Evolutionary conservation across 2,113 vertebrate genomes (phyloP), one percentile per base, ranked within the genome.

Genomic region (Sciurus niger): DNA sequence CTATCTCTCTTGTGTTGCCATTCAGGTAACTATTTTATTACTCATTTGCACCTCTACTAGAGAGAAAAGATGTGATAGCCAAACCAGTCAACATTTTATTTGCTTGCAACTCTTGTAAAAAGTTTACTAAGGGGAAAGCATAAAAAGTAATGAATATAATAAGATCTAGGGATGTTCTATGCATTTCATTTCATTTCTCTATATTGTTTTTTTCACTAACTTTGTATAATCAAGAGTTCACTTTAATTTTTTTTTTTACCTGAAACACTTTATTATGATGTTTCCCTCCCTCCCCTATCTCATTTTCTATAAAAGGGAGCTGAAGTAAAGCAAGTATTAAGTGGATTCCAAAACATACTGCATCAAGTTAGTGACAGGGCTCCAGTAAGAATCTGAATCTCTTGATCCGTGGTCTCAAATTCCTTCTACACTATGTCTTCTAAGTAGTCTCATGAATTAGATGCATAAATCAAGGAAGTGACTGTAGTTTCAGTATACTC

Each of bases 91-190:
- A 78, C 48, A 93, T 94, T 94, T 93, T 91, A 93, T 89, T 93
- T 96, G 40, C 32, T 90, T 94, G n/a, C 43, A 97, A 78, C 24
- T 91, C 73, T 86, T 93, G 5, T 90, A 76, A 96, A 90, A 96
- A 91, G 40, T 93, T 89, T 91, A 86, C 55, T 63, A 78, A 78
- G 11, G 28, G 6, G 20, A 70, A 87, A 89, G 4, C 22, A 85
- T 84, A 55, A 89, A 87, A 70, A 43, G 14, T 70, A 79, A 90
- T 48, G 43, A 95, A 63, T 63, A n/a, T 12, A 86, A 22, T 76
- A 86, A 93, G 12, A 83, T 70, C 8, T 60, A 43, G 37, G 28
- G 55, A 86, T 95, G 30, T 43, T 95, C 37, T 53, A 8, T 84
- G 18, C 20, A 76, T 93, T 96, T 90, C 13, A 82, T 58, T 91